A percentile compares a stretch with the other conserved stretches of the same genome.
Evolutionary conservation across 2,888 invertebrate genomes (phyloP).

Genomic region (Conomelus anceps): DNA sequence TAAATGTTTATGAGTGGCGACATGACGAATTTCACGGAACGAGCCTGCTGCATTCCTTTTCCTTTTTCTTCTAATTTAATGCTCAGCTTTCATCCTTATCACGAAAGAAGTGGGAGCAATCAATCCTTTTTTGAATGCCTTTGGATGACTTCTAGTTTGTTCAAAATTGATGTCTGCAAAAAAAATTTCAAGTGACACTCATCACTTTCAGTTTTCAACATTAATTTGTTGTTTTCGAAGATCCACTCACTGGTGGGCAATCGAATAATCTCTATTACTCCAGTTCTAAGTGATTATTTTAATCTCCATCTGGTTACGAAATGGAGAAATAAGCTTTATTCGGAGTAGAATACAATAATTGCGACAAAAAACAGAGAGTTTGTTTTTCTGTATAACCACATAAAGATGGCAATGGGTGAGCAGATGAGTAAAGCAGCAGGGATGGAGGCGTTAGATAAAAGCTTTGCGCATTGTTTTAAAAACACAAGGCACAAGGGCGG

Average conservation of each 20-base stretch:
- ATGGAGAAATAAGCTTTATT: background rate
- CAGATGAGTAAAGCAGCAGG: background rate
- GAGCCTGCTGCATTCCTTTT: background rate
- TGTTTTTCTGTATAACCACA: background rate
- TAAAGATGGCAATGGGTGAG: background rate
- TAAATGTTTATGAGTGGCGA: conserved; percentile 26
- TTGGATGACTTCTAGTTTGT: no score
- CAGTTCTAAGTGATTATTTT: background rate
- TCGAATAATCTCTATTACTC: background rate
- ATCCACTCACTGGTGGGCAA: no score
- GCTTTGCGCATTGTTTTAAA: conserved; percentile 7
- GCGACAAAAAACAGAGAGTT: conserved; percentile 1
- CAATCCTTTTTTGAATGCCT: background rate
- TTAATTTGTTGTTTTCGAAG: no score
- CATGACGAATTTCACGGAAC: background rate
- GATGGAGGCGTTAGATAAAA: background rate
- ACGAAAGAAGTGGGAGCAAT: background rate
- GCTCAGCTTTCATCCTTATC: background rate
- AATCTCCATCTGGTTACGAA: background rate
- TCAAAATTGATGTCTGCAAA: no score
- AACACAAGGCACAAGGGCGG: conserved; percentile 7
- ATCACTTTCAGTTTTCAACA: no score
- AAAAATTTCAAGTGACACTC: no score
- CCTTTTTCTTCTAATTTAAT: background rate
- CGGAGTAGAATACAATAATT: background rate